phyloP scores from a whole-genome alignment of 2,113 vertebrate species.

The Oryzias melastigma region DNA sequence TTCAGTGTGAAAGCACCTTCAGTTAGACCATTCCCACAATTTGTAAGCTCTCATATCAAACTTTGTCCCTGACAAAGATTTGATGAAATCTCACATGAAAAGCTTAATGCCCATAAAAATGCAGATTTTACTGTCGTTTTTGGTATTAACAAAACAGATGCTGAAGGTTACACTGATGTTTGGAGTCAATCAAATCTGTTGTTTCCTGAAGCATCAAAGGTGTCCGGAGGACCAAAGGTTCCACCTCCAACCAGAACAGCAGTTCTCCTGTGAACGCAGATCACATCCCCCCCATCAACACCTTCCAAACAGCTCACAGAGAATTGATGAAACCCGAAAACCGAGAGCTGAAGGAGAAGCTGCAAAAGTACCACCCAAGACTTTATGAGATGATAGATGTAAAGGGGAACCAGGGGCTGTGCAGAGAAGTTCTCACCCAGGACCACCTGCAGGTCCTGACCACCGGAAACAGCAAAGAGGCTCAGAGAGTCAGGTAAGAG shows the following conservation, averaged over 20 bases:
- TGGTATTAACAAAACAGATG: too few species aligned
- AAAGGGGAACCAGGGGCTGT: conserved; percentile 6
- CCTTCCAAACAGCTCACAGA: background rate
- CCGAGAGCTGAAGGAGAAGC: background rate
- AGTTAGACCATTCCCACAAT: too few species aligned
- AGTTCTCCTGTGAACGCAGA: background rate
- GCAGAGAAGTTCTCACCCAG: rapidly evolving
- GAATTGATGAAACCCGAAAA: rapidly evolving
- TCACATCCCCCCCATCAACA: background rate
- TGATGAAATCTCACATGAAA: too few species aligned
- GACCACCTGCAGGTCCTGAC: conserved; percentile 1
- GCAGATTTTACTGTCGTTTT: too few species aligned
- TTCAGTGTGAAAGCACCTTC: too few species aligned
- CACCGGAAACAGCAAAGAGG: conserved; percentile 1
- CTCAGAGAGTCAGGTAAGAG: conserved; percentile 6
- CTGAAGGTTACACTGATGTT: too few species aligned
- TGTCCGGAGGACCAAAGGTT: background rate
- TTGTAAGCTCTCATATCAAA: too few species aligned
- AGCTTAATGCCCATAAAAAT: too few species aligned
- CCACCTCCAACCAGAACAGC: background rate
- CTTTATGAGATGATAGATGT: background rate
- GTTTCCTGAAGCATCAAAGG: background rate
- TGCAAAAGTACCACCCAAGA: background rate
- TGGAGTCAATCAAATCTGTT: too few species aligned
- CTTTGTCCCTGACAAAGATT: too few species aligned